A percentile compares a stretch with the other conserved stretches of the same genome.
Evolutionary conservation across 1,140 invertebrate genomes (phyloP).

Genomic region (Platorchestia sp.): DNA sequence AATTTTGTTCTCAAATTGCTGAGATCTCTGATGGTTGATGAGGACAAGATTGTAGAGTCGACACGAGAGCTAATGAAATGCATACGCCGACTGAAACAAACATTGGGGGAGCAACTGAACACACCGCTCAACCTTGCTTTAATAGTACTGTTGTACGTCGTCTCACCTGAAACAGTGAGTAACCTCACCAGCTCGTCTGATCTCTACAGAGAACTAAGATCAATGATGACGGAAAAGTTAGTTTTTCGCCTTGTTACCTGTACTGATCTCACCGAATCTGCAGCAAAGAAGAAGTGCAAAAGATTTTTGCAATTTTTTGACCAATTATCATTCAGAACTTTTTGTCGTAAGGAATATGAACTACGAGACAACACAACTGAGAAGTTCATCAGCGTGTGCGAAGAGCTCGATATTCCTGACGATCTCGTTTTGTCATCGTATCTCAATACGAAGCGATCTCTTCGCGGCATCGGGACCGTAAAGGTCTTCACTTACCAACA

Average conservation of each 20-base stretch:
- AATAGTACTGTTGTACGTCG: conserved; percentile 34
- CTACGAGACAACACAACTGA: conserved; percentile 8
- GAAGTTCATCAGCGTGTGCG: neutral
- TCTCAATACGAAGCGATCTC: conserved; percentile 32
- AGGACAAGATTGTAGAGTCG: neutral
- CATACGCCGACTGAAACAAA: conserved; percentile 21
- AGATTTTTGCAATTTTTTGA: conserved; percentile 24
- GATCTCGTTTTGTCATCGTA: conserved; percentile 36
- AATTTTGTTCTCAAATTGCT: conserved; percentile 35
- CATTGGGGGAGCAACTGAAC: conserved; percentile 22
- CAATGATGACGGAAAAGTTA: conserved; percentile 35
- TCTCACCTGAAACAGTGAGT: conserved; percentile 33
- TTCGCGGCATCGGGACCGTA: neutral
- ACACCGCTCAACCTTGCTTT: conserved; percentile 9
- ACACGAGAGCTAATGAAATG: conserved; percentile 37
- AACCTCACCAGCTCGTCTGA: conserved; percentile 30
- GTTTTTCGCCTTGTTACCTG: neutral
- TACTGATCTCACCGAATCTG: conserved; percentile 26
- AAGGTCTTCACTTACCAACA: conserved; percentile 30
- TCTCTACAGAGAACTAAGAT: conserved; percentile 24
- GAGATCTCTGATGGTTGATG: conserved; percentile 20
- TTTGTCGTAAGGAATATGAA: conserved; percentile 42
- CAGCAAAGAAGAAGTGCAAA: conserved; percentile 30
- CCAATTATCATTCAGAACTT: conserved; percentile 26
- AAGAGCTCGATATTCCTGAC: conserved; percentile 32